Percentiles rank a stretch among this genome's conserved stretches.
Evolutionary conservation across 2,797 vertebrate species (phyloP).

Genomic region (Adelosebastes latens): DNA sequence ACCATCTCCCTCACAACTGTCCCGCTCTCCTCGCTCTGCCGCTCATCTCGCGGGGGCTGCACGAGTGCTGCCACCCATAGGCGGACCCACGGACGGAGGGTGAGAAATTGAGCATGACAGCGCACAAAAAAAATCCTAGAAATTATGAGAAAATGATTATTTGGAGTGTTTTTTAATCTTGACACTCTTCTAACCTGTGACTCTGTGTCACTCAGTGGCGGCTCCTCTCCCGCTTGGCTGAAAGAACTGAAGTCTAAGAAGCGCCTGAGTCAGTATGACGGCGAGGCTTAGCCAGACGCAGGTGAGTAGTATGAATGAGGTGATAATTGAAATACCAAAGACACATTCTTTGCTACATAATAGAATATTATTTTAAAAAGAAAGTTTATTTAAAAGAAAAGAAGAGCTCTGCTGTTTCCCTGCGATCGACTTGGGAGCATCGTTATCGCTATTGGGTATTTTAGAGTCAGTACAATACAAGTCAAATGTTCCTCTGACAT

Average conservation of each 20-base stretch:
- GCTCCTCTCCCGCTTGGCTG: conserved; percentile 89
- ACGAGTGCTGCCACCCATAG: conserved; percentile 83
- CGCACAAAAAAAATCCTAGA: neutral
- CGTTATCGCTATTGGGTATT: neutral
- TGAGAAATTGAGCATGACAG: conserved; percentile 51
- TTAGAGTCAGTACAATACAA: neutral
- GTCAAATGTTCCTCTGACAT: neutral
- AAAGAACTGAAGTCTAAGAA: conserved; percentile 93
- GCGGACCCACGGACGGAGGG: conserved; percentile 80
- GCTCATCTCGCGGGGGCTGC: conserved; percentile 73
- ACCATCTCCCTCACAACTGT: conserved; percentile 65
- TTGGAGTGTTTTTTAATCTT: neutral
- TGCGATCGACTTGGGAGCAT: neutral
- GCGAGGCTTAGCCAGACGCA: conserved; percentile 76
- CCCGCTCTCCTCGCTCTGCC: conserved; percentile 79
- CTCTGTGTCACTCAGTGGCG: conserved; percentile 70
- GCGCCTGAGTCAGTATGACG: conserved; percentile 87
- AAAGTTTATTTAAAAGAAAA: neutral
- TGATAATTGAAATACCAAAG: neutral
- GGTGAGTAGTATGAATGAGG: conserved; percentile 36
- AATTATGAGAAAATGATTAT: neutral
- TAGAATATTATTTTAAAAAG: neutral
- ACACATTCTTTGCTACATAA: neutral
- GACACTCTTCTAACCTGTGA: neutral
- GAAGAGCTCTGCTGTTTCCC: neutral